Base-by-base conservation (phyloP, 2,888 invertebrate genomes). In the Protophormia terraenovae region DNA sequence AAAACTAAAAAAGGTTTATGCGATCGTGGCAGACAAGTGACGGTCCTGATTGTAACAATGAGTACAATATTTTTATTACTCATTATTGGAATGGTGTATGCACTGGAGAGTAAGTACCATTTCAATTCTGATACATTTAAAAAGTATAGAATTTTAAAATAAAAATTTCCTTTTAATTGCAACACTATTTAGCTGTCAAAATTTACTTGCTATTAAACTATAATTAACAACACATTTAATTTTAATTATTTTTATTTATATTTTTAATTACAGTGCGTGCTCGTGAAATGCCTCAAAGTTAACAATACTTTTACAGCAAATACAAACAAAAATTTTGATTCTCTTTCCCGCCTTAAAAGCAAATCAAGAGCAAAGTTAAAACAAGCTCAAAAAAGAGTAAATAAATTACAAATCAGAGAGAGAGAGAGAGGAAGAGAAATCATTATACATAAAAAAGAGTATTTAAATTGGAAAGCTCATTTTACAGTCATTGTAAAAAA, bases 31-130 rank as follows among this genome's bases (percentile, higher is more conserved):
- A 96, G 97, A 90, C 96, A 97, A 93, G 95, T 97, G 88, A 96
- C 97, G 77, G 96, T 97, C 76, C 94, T 97, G 86, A 96, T 97
- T 87, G 94, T 96, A 91, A 96, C 96, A 71, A 97, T 97, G 96
- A 96, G 96, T 88, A 95, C 96, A 89, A 93, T 97, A 88, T 96
- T 97, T 91, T 95, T 97, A 88, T 94, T 97, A 89, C 96, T 96
- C 89, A 96, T 97, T 89, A 93, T 96, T 87, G 95, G 95, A 55
- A 97, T 96, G 89, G 95, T 97, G 91, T 96, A 96, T 93, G 95
- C 96, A 89, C 95, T 97, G 92, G 97, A 97, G 94, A 95, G 97
- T 97, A 92, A 96, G 97, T 95, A 58, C 14, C 27, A 2, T 5
- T 10, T 7, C 12, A 19, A 60, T 86, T 55, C 12, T 1, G 29